Evolutionary conservation across 1,140 invertebrate genomes (phyloP).

Genomic region (Drosophila nikananu): DNA sequence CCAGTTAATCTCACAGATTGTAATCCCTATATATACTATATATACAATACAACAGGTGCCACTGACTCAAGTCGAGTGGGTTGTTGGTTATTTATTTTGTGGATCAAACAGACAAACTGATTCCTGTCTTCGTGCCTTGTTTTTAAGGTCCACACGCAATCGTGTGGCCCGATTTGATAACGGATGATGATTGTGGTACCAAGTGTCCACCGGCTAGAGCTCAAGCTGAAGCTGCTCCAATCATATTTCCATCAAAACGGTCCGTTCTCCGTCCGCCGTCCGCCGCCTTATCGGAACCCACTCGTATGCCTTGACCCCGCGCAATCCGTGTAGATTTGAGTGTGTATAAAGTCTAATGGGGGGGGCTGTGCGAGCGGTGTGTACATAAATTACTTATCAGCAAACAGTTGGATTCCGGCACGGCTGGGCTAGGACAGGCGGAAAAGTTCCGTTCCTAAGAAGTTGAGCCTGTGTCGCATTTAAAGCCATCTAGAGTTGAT

Average conservation of each 20-base stretch:
- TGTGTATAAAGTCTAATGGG: slow-evolving; percentile 8
- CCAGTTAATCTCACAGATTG: slow-evolving; percentile 5
- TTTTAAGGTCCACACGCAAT: too few species aligned
- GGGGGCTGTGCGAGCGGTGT: background rate
- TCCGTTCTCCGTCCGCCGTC: slow-evolving; percentile 10
- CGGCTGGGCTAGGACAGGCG: slow-evolving; percentile 3
- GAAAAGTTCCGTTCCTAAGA: slow-evolving; percentile 5
- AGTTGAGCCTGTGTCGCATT: slow-evolving; percentile 1
- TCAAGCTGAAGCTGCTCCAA: slow-evolving; percentile 13
- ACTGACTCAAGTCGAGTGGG: slow-evolving; percentile 25
- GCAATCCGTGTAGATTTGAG: slow-evolving; percentile 12
- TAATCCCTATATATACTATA: slow-evolving; percentile 2
- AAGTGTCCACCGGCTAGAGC: background rate
- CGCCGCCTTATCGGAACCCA: slow-evolving; percentile 17
- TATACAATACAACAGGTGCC: slow-evolving; percentile 19
- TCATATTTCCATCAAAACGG: slow-evolving; percentile 21
- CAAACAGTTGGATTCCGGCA: slow-evolving; percentile 15
- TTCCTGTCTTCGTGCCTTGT: background rate
- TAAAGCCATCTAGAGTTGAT: slow-evolving; percentile 3
- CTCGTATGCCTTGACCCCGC: slow-evolving; percentile 18
- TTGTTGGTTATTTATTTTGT: slow-evolving; percentile 13
- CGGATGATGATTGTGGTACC: slow-evolving; percentile 5
- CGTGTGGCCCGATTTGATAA: slow-evolving; percentile 30
- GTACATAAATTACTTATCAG: slow-evolving; percentile 23
- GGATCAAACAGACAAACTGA: slow-evolving; percentile 24